Evolutionary conservation across 1,140 invertebrate species (phyloP).

Genomic region (Planococcus citri): DNA sequence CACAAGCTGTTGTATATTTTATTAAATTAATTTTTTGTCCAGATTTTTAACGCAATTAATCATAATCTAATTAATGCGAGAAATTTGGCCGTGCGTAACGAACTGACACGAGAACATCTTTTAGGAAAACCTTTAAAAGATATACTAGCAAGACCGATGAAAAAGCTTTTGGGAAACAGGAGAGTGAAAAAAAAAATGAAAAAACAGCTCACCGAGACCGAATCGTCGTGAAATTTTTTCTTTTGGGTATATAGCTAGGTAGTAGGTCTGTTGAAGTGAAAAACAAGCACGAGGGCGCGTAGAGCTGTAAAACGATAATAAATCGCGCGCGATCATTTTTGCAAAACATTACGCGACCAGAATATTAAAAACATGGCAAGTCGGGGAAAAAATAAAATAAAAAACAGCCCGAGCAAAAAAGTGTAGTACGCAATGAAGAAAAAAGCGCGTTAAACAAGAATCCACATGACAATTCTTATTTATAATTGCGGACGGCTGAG

Average conservation of each 20-base stretch:
- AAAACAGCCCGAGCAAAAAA: neutral
- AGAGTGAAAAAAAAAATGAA: too few relatives aligned
- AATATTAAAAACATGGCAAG: neutral
- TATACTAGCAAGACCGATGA: neutral
- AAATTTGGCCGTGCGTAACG: neutral
- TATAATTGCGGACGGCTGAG: neutral
- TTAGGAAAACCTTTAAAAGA: neutral
- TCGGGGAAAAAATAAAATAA: neutral
- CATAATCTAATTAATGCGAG: neutral
- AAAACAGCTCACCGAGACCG: too few relatives aligned
- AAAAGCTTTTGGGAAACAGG: too few relatives aligned
- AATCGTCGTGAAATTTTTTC: neutral
- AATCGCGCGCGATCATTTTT: conserved; percentile 2
- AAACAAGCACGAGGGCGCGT: neutral
- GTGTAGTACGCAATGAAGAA: neutral
- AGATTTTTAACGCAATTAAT: neutral
- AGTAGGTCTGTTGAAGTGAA: too few relatives aligned
- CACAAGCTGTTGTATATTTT: too few relatives aligned
- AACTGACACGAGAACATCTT: neutral
- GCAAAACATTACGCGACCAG: neutral
- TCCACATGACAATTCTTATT: neutral
- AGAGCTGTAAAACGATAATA: neutral
- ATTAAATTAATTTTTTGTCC: too few relatives aligned
- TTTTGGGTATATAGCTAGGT: too few relatives aligned
- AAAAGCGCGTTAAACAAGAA: neutral